Base-by-base conservation (phyloP, 2,113 vertebrate genomes). In the Pteruthius melanotis region DNA sequence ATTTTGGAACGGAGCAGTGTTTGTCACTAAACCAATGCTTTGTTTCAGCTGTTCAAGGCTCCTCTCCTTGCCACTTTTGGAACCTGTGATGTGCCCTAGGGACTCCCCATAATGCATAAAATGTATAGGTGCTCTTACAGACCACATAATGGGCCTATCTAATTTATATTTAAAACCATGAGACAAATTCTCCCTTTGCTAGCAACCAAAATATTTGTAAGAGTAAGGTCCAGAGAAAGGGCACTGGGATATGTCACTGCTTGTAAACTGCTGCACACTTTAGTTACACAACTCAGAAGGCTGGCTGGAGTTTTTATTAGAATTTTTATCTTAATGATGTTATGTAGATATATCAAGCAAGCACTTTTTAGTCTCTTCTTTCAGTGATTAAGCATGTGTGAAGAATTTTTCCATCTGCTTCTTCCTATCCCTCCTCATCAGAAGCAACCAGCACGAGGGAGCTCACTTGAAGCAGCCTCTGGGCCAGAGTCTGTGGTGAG, bases 211-310 rank as follows among this genome's bases (percentile, higher is more conserved):
- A 26, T n/a, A 15, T 7, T 14, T 0, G 0, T 35, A 33, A 33
- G 7, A 31, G 39, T 33, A 61, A 61, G 56, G 40, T 37, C 49
- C 37, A 50, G 52, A 40, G 21, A 44, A 52, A 74, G 64, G 42
- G 37, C 54, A 50, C 19, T 0, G 1, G 22, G 4, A 23, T 22
- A 28, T 0, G 0, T 56, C 23, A 37, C 45, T 33, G 56, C 42
- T 47, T 23, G 17, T 31, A 54, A 59, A 35, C 42, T 35, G 0
- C 72, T 57, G 44, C 56, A 45, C 6, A 0, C 35, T 75, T 81
- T 52, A 45, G 52, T 78, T 57, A 31, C 5, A 6, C 3, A 9
- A 13, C 24, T 74, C 64, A 66, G 54, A 49, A 57, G 26, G 37
- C 30, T 88, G 39, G 21, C 47, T 84, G 56, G 37, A 74, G 39